These are phyloP conservation scores for Bothrops jararaca DNA, from an alignment of 2,113 vertebrate genomes.

Conservation along the genomic window DNA sequence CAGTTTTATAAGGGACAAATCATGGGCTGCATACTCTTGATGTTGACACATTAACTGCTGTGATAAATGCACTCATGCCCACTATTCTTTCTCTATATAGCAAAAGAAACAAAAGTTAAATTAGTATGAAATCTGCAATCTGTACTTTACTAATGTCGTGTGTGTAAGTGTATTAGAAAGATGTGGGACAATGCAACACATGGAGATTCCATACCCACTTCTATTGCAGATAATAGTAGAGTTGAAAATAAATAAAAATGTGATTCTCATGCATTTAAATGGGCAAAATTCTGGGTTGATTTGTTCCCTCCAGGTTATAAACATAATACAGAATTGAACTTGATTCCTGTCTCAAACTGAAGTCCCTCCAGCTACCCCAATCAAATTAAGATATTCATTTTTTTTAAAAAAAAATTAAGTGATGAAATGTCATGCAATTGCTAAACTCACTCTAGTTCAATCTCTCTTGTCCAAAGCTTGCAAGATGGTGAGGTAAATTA, in stretches of 20 bases:
- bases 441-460: neutral
- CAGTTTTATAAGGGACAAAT: neutral
- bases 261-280: neutral
- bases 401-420: neutral
- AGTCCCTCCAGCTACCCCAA: neutral
- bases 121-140: neutral
- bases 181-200: neutral
- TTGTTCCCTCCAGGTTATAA: neutral
- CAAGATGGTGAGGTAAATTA: neutral
- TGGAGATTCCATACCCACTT: neutral
- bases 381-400: neutral
- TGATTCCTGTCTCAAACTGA: neutral
- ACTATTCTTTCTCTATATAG: neutral
- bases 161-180: neutral
- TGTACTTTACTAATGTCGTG: neutral
- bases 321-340: neutral
- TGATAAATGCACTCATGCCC: neutral
- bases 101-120: neutral
- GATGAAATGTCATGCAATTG: neutral
- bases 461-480: neutral
- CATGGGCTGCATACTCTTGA: too few species aligned
- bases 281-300: neutral
- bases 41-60: neutral
- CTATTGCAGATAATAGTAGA: neutral
- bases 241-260: neutral